These are phyloP conservation scores for Perizoma flavofasciatum DNA, from an alignment of 2,888 invertebrate genomes.

Conservation along the genomic window DNA sequence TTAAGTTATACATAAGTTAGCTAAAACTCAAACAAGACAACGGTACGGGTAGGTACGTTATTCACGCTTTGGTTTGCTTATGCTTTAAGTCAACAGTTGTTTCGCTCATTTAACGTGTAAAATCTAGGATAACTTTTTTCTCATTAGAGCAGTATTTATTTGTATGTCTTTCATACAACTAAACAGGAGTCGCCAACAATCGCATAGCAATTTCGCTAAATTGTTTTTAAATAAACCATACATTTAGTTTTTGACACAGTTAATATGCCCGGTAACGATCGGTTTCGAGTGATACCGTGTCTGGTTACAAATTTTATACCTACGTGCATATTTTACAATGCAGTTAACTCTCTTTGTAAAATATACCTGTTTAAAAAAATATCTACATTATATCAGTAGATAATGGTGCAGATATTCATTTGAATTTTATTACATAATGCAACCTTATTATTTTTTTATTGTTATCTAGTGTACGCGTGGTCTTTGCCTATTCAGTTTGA, in stretches of 20 bases:
- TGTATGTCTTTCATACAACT: too few species aligned
- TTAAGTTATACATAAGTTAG: too few species aligned
- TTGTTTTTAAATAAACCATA: conserved; percentile 23
- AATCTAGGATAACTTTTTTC: not conserved
- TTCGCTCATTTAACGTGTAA: not conserved
- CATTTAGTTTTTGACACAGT: conserved; percentile 29
- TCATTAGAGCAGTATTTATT: not conserved
- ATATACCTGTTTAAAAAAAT: too few species aligned
- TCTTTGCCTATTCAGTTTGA: conserved; percentile 20
- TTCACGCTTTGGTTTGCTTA: too few species aligned
- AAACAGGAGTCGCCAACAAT: conserved; percentile 33
- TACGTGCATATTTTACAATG: too few species aligned
- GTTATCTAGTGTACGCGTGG: conserved; percentile 7
- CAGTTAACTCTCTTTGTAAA: too few species aligned
- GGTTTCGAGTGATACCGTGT: conserved; percentile 45
- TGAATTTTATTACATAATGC: not conserved
- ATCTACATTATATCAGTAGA: too few species aligned
- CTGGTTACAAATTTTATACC: not conserved
- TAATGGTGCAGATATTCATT: too few species aligned
- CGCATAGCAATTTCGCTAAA: conserved; percentile 63
- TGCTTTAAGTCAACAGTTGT: not conserved
- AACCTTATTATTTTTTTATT: conserved; percentile 8
- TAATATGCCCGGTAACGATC: conserved; percentile 48
- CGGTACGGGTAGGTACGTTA: too few species aligned
- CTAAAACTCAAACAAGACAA: too few species aligned